Percentiles rank a stretch among this genome's conserved stretches.
These are phyloP conservation scores for Australoheros scitulus DNA, from an alignment of 2,113 vertebrate species.

Conservation along the genomic window DNA sequence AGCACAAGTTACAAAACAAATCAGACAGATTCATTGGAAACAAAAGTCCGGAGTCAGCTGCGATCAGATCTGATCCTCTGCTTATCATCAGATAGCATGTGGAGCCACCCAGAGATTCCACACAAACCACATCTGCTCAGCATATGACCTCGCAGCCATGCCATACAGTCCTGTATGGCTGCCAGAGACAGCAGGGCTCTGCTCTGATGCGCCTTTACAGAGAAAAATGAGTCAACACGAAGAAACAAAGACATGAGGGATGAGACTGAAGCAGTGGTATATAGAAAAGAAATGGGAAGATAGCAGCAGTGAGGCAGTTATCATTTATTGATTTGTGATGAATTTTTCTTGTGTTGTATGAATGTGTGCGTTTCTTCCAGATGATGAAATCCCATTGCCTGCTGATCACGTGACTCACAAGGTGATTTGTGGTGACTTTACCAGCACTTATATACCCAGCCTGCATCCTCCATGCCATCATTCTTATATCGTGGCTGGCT, in stretches of 20 bases:
- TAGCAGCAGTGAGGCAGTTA: conserved; percentile 29
- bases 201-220: conserved; percentile 12
- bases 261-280: conserved; percentile 8
- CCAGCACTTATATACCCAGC: background rate
- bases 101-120: conserved; percentile 70
- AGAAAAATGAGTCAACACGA: conserved; percentile 41
- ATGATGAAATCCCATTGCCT: conserved; percentile 40
- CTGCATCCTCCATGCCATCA: conserved; percentile 19
- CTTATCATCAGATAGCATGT: conserved; percentile 64
- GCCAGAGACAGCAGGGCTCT: conserved; percentile 30
- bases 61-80: conserved; percentile 56
- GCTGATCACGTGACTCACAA: conserved; percentile 44
- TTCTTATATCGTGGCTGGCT: background rate
- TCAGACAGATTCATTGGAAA: conserved; percentile 59
- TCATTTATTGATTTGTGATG: conserved; percentile 49
- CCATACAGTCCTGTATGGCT: conserved; percentile 29
- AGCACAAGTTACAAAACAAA: conserved; percentile 41
- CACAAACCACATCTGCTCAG: conserved; percentile 68
- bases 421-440: conserved; percentile 30
- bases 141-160: conserved; percentile 61
- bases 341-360: conserved; percentile 41
- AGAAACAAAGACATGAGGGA: conserved; percentile 31
- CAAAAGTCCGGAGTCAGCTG: conserved; percentile 39
- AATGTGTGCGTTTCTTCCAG: conserved; percentile 55
- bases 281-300: conserved; percentile 8